Base-by-base conservation (phyloP, 2,113 vertebrate species). In the Kobus ellipsiprymnus region DNA sequence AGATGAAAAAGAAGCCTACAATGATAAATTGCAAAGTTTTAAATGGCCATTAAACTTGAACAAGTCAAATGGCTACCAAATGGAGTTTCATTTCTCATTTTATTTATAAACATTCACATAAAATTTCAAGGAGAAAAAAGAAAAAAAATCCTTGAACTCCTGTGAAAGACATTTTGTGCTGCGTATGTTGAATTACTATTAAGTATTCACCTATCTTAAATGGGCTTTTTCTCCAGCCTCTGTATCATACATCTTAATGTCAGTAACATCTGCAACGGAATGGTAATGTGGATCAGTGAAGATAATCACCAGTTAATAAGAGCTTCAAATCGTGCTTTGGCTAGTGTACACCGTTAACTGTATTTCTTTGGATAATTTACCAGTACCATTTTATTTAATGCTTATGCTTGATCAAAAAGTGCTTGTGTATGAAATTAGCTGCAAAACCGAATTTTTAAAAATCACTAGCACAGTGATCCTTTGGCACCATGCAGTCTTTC, bases 281-380 rank as follows among this genome's bases (percentile, higher is more conserved):
- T 98, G 98, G 97, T 97, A 98, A 90, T 98, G 97, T 0, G n/a
- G 94, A 98, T 98, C 98, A 98, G 90, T 83, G 97, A 90, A 97
- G 98, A 98, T 99, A 98, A 98, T 98, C 98, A 98, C 97, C 96
- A 97, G 97, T 98, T 98, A 98, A 98, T 98, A 98, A 96, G 89
- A 97, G 98, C 78, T 95, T 96, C 97, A 95, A 93, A 94, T 40
- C 52, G 44, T 59, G 85, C 96, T 98, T 97, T 91, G 97, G 97
- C 97, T 97, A 98, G 95, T 90, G 91, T 60, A 91, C 48, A 92
- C 74, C 87, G 94, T 97, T 97, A 62, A 78, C 64, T 98, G 98
- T 90, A 92, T 98, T 98, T 98, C 91, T 96, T 8, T 95, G 94
- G 87, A 93, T 97, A 98, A 98, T 97, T 96, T 96, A 83, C 78